Evolutionary conservation across 2,797 vertebrate species (phyloP), one percentile per base, ranked within the genome.

Genomic region (Hypotaenidia okinawae): DNA sequence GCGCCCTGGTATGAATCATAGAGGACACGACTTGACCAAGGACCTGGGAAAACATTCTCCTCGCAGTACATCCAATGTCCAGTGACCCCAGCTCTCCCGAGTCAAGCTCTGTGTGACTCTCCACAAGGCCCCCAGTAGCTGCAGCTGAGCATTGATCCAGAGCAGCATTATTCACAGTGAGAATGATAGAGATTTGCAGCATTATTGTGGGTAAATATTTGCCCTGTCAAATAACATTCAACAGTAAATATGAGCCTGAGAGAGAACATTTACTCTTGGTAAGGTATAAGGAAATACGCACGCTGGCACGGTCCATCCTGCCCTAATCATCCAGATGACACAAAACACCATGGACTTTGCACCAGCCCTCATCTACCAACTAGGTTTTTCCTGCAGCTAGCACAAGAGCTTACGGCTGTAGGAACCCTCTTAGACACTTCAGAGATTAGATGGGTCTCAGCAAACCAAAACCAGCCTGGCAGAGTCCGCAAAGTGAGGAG

Each of bases 121-220:
- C 91, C 5, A 0, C 5, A 13, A 91, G 79, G 82, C 89, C 23
- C 23, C 70, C 76, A 88, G 74, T 57, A 78, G 67, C 2, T 94
- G 87, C 84, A 93, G 91, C 92, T 92, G 86, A 73, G 69, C 85
- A 94, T 30, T 55, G 85, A 95, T 94, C 91, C 94, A 70, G 87
- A 88, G 93, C 73, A 95, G 83, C 86, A 79, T 72, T 92, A 90
- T 63, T 92, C 92, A 51, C 84, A 87, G 94, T 11, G 67, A 93
- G 90, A 57, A 92, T 77, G 91, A 94, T 11, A 68, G 88, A 95
- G 86, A 94, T 96, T 93, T 94, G 92, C 84, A 74, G 89, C 79
- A 92, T 96, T 96, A 97, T 67, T 96, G 93, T 89, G 94, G 86
- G 96, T 96, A 97, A 97, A 97, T 96, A 97, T 97, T 97, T 96